phyloP scores from a whole-genome alignment of 2,888 invertebrate species.

The Helleia helle region DNA sequence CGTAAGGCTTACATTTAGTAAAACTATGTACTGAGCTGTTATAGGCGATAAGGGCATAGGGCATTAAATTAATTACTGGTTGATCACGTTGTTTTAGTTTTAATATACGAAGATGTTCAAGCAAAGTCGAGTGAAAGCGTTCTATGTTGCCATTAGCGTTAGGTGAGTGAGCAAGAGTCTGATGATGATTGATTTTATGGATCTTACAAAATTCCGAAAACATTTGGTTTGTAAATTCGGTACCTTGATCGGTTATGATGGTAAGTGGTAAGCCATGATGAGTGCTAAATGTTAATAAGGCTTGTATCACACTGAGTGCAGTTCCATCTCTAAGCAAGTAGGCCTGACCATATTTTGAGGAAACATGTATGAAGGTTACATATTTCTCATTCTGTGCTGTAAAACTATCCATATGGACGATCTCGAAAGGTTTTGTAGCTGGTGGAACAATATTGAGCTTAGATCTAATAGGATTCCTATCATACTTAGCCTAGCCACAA shows the following conservation, averaged over 20 bases:
- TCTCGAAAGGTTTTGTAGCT: slow-evolving; percentile 15
- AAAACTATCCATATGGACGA: slow-evolving; percentile 15
- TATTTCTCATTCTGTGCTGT: slow-evolving; percentile 13
- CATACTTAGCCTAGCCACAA: slow-evolving; percentile 11
- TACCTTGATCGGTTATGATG: slow-evolving; percentile 11
- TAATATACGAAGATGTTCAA: too few species aligned
- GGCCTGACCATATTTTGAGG: slow-evolving; percentile 14
- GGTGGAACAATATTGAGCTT: slow-evolving; percentile 15
- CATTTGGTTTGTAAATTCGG: slow-evolving; percentile 11
- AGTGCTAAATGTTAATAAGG: slow-evolving; percentile 6
- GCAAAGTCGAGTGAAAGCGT: too few species aligned
- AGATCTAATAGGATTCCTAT: slow-evolving; percentile 16
- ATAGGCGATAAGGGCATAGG: too few species aligned
- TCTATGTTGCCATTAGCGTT: slow-evolving; percentile 21
- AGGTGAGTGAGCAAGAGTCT: slow-evolving; percentile 16
- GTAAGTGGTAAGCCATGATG: slow-evolving; percentile 13
- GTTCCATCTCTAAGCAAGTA: slow-evolving; percentile 11
- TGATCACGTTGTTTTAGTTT: too few species aligned
- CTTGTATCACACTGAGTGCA: slow-evolving; percentile 1
- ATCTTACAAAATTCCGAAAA: slow-evolving; percentile 2
- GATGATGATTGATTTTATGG: slow-evolving; percentile 12
- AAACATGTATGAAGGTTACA: slow-evolving; percentile 12
- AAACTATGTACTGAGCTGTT: too few species aligned
- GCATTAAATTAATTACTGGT: too few species aligned
- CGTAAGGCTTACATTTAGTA: too few species aligned